Percentiles rank a stretch among this genome's conserved stretches.
phyloP scores from a whole-genome alignment of 2,797 vertebrate species.

The Rhinogobio ventralis region DNA sequence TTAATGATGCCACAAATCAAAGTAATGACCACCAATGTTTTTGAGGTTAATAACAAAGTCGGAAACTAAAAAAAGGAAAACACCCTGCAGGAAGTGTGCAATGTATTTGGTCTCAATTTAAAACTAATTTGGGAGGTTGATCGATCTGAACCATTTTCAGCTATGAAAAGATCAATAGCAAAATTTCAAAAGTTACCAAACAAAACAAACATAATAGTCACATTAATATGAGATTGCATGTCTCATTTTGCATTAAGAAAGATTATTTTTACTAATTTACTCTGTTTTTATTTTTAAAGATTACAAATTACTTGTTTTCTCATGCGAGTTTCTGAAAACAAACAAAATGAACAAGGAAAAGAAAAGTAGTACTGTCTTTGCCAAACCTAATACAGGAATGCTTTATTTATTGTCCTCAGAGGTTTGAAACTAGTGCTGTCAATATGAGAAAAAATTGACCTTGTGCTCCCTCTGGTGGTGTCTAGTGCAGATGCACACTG shows the following conservation, averaged over 20 bases:
- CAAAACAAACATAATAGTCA: slow-evolving; percentile 31
- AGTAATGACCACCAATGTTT: not conserved
- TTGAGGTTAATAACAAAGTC: slow-evolving; percentile 19
- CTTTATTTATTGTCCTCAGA: not conserved
- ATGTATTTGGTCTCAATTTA: slow-evolving; percentile 40
- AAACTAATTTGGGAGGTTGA: slow-evolving; percentile 42
- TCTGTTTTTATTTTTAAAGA: too few relatives aligned
- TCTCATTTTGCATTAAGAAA: not conserved
- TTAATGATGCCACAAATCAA: slow-evolving; percentile 51
- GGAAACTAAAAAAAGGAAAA: not conserved
- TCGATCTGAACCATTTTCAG: slow-evolving; percentile 13
- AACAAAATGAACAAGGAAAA: not conserved
- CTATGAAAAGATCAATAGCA: slow-evolving; percentile 27
- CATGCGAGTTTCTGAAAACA: not conserved
- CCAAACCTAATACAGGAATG: not conserved
- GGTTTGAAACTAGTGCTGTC: not conserved
- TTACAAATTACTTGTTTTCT: not conserved
- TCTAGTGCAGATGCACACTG: not conserved
- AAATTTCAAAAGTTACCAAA: slow-evolving; percentile 35
- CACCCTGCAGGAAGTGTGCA: not conserved
- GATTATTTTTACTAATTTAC: too few relatives aligned
- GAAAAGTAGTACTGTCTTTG: not conserved
- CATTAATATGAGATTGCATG: not conserved
- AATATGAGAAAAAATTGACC: slow-evolving; percentile 17
- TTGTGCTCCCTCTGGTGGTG: slow-evolving; percentile 56